A percentile compares a stretch with the other conserved stretches of the same genome.
Conservation (phyloP, 1,140 invertebrate species). For the Oryzaephilus surinamensis region DNA sequence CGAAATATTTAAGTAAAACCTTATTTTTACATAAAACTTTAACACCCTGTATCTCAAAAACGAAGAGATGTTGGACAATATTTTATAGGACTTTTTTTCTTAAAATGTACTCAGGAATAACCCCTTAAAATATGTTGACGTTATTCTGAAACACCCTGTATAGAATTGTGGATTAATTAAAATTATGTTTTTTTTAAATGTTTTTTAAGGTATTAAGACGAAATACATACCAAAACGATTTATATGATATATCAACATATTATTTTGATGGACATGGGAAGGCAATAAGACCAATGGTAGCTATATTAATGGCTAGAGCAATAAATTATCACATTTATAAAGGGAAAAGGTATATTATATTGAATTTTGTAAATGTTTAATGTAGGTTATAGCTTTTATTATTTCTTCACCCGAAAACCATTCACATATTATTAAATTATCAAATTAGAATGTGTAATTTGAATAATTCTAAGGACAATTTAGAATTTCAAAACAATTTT, state of each 20-base stretch:
- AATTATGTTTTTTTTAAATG: not conserved
- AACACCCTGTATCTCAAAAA: too few relatives aligned
- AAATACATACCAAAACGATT: constrained; percentile 67
- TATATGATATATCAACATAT: constrained; percentile 82
- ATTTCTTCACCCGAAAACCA: too few relatives aligned
- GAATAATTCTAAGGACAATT: too few relatives aligned
- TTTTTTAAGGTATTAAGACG: constrained; percentile 58
- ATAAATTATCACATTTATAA: constrained; percentile 81
- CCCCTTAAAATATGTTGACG: too few relatives aligned
- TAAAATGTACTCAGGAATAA: too few relatives aligned
- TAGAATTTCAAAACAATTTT: too few relatives aligned
- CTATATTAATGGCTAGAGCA: constrained; percentile 82
- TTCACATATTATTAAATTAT: too few relatives aligned
- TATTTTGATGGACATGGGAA: constrained; percentile 97
- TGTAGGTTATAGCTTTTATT: not conserved
- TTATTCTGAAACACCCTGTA: not conserved
- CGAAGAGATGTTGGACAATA: too few relatives aligned
- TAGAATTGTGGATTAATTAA: not conserved
- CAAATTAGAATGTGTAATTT: too few relatives aligned
- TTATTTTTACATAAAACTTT: too few relatives aligned
- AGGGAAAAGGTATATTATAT: constrained; percentile 69
- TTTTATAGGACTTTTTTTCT: too few relatives aligned
- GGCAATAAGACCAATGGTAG: constrained; percentile 84
- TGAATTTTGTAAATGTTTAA: not conserved
- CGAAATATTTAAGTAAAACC: too few relatives aligned